Conservation (phyloP, 1,140 invertebrate genomes). For the Cotesia typhae region DNA sequence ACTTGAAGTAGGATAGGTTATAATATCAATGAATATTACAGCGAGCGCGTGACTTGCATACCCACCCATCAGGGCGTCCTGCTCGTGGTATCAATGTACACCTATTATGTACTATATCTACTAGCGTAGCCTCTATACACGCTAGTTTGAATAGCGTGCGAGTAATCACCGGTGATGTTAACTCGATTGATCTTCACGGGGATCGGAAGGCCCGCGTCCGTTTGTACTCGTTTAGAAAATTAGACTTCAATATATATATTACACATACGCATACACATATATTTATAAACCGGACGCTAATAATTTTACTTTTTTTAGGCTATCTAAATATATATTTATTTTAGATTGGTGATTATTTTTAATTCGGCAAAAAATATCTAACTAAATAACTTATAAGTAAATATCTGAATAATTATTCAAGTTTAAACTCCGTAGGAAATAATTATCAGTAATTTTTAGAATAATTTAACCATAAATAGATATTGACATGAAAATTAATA, state of each 20-base stretch:
- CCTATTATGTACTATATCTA: not conserved
- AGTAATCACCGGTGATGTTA: constrained; percentile 32
- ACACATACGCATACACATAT: not conserved
- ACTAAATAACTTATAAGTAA: no score
- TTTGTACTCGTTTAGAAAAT: constrained; percentile 17
- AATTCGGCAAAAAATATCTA: no score
- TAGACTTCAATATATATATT: constrained; percentile 9
- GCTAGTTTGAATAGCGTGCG: constrained; percentile 15
- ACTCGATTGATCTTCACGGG: constrained; percentile 14
- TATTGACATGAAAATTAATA: no score
- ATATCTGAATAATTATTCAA: no score
- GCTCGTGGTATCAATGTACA: not conserved
- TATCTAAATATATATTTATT: no score
- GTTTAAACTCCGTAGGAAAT: no score
- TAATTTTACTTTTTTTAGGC: no score
- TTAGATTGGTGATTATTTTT: no score
- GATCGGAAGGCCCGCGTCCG: constrained; percentile 17
- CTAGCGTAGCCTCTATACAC: no score
- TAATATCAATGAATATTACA: constrained; percentile 6
- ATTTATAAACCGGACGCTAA: no score
- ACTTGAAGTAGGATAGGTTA: not conserved
- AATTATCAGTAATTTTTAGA: no score
- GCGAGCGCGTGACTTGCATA: constrained; percentile 34
- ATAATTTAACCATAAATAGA: no score
- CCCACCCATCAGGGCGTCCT: constrained; percentile 1